Percentiles rank a stretch among this genome's conserved stretches.
phyloP scores from a whole-genome alignment of 1,140 invertebrate genomes.

The Coelopa frigida region DNA sequence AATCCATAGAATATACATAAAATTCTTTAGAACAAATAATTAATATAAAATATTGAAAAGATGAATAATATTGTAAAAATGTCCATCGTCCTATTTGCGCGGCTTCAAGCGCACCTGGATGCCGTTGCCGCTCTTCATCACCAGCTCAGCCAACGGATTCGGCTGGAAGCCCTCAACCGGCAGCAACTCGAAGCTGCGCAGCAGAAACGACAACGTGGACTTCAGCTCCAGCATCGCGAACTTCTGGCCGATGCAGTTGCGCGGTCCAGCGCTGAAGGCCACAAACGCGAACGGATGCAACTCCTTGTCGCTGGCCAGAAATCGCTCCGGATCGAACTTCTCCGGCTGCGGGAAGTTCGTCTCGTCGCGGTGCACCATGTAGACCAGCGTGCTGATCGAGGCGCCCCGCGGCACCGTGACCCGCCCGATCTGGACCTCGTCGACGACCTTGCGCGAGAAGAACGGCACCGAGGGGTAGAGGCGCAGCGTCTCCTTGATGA shows the following conservation, averaged over 20 bases:
- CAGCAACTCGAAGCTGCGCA: conserved; percentile 41
- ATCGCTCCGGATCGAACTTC: conserved; percentile 62
- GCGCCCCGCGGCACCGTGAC: conserved; percentile 48
- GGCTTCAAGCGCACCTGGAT: conserved; percentile 33
- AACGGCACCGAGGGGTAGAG: conserved; percentile 63
- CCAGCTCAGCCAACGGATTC: conserved; percentile 32
- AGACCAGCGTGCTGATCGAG: conserved; percentile 43
- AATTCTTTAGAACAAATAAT: too few relatives aligned
- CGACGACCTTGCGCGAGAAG: conserved; percentile 51
- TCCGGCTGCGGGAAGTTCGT: conserved; percentile 58
- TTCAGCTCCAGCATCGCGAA: conserved; percentile 48
- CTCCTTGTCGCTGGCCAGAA: conserved; percentile 49
- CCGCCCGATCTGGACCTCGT: conserved; percentile 45
- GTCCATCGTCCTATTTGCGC: conserved; percentile 14
- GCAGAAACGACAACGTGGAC: conserved; percentile 37
- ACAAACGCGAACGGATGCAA: conserved; percentile 51
- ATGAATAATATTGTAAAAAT: background rate
- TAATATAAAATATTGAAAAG: too few relatives aligned
- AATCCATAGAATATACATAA: too few relatives aligned
- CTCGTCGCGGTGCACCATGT: conserved; percentile 54
- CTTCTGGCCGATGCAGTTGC: conserved; percentile 60
- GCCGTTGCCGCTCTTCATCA: conserved; percentile 45
- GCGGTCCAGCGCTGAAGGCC: conserved; percentile 59
- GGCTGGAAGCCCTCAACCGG: conserved; percentile 30
- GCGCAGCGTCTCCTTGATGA: conserved; percentile 58